Percentiles rank a stretch among this genome's conserved stretches.
phyloP scores from a whole-genome alignment of 1,140 invertebrate genomes.

The Oncopodura yosiiana region DNA sequence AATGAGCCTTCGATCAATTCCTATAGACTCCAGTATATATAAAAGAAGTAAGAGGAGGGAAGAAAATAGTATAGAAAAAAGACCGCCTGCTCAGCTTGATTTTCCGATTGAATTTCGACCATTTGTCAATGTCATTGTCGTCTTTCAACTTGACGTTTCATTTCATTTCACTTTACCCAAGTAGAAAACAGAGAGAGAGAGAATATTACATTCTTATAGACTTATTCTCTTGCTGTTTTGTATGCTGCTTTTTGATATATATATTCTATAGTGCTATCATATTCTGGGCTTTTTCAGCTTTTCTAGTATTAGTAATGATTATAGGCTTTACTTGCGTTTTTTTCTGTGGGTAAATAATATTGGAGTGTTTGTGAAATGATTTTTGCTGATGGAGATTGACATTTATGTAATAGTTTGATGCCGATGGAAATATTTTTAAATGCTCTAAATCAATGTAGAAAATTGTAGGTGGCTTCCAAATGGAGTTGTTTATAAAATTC shows the following conservation, averaged over 20 bases:
- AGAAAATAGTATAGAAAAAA: constrained; percentile 10
- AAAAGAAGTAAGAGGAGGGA: constrained; percentile 6
- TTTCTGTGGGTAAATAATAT: no score
- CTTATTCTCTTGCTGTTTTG: background rate
- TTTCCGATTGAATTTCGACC: constrained; percentile 29
- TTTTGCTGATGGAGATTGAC: no score
- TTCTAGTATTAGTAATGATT: no score
- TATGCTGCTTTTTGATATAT: background rate
- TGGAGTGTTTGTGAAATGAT: no score
- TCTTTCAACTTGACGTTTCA: constrained; percentile 26
- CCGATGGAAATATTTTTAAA: no score
- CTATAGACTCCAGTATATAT: constrained; percentile 15
- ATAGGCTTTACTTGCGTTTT: no score
- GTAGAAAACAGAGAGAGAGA: background rate
- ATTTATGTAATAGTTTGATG: no score
- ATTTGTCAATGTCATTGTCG: constrained; percentile 29
- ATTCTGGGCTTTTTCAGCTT: background rate
- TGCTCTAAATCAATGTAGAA: no score
- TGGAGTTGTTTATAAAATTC: no score
- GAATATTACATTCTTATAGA: background rate
- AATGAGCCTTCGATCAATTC: constrained; percentile 33
- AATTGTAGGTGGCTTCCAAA: no score
- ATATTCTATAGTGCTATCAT: background rate
- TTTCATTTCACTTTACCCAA: constrained; percentile 14
- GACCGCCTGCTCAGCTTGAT: constrained; percentile 31